These are phyloP conservation scores for Pseudopipra pipra DNA, from an alignment of 2,113 vertebrate species.

Conservation along the genomic window DNA sequence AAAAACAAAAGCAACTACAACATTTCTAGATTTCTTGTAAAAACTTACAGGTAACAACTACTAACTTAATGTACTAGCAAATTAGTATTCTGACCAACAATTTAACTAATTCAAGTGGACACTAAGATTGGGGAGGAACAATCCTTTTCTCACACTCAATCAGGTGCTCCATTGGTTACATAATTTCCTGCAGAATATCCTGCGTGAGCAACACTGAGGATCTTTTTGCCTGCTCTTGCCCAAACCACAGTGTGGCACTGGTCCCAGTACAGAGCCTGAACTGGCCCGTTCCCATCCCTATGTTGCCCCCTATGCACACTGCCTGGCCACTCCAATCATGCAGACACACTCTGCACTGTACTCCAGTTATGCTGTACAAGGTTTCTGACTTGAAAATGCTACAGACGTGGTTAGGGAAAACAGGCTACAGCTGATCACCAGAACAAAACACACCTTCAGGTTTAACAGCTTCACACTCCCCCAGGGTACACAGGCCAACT, in stretches of 20 bases:
- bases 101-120: neutral
- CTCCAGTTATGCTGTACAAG: neutral
- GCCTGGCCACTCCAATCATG: neutral
- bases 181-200: neutral
- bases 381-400: neutral
- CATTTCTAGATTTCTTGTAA: neutral
- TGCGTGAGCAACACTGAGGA: neutral
- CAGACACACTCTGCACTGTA: neutral
- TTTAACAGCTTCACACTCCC: neutral
- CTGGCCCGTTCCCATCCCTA: neutral
- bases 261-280: fast-evolving
- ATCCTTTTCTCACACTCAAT: neutral
- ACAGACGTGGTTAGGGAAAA: neutral
- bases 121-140: neutral
- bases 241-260: fast-evolving
- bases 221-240: neutral
- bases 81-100: neutral
- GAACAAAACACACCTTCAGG: neutral
- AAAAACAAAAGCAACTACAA: neutral
- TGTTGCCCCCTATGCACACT: fast-evolving
- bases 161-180: neutral
- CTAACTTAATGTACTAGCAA: neutral
- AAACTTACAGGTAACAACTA: neutral
- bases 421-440: fast-evolving
- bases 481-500: neutral